Base-by-base conservation (phyloP, 2,113 vertebrate genomes). In the Pteruthius melanotis region DNA sequence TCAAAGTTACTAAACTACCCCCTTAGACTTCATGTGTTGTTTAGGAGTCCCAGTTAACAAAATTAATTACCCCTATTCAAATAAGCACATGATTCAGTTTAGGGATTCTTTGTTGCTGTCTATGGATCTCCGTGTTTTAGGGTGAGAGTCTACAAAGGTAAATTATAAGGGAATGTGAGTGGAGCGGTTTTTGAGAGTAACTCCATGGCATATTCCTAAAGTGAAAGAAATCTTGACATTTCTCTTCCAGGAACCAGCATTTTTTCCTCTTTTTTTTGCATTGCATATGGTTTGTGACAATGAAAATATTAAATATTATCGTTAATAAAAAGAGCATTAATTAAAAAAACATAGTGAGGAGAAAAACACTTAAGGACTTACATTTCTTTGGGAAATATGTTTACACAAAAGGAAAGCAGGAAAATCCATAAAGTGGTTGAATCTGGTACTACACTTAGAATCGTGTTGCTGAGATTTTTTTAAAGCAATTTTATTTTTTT, bases 401-500 rank as follows among this genome's bases (percentile, higher is more conserved):
- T 96, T 93, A 94, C 39, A 42, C 85, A 71, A 93, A 96, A 88
- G 75, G 19, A 47, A 95, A 97, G 87, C n/a, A 64, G 88, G 89
- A 90, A 59, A 76, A 83, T 79, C 44, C 47, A 83, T 95, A 87
- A 94, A 93, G 81, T 57, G 59, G 31, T 70, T 57, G 56, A 91
- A 87, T 93, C 89, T 97, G 96, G 80, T 96, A 96, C 90, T 96
- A 59, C 77, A 90, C 75, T 97, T 97, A 95, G 95, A 97, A 91
- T 76, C 6, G 54, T 57, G 27, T 53, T 50, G 75, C 66, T 93
- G 54, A 52, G 39, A 52, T 44, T 71, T 88, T 88, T 87, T 93
- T 74, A 17, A 95, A 90, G 57, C 15, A 44, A 81, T 79, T 91
- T 96, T 93, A 54, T 50, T 96, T 96, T 96, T 96, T 83, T 44